A percentile compares a stretch with the other conserved stretches of the same genome.
phyloP scores from a whole-genome alignment of 2,888 invertebrate genomes.

The Xylota segnis region DNA sequence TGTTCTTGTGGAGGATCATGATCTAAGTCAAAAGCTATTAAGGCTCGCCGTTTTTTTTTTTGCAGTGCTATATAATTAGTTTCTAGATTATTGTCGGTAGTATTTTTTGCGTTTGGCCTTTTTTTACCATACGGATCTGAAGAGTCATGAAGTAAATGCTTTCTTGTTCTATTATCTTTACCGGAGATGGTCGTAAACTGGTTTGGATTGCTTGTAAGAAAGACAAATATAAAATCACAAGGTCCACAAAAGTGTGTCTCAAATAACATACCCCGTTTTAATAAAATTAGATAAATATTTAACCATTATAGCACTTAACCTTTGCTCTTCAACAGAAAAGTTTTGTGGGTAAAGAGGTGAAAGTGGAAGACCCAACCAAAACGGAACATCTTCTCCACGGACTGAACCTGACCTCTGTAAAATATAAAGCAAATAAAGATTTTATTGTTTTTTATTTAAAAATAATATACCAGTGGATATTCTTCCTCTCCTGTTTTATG shows the following conservation, averaged over 20 bases:
- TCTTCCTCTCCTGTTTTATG: conserved; percentile 93
- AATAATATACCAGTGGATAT: conserved; percentile 88
- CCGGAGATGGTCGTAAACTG: conserved; percentile 77
- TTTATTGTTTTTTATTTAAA: not conserved
- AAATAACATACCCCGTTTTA: conserved; percentile 90
- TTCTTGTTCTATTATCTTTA: conserved; percentile 15
- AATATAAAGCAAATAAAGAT: conserved; percentile 10
- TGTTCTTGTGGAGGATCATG: conserved; percentile 12
- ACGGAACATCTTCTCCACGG: conserved; percentile 94
- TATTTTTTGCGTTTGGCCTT: conserved; percentile 2
- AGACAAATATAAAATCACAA: too few relatives aligned
- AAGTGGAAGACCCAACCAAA: conserved; percentile 92
- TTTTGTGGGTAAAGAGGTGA: conserved; percentile 89
- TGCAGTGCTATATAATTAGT: conserved; percentile 9
- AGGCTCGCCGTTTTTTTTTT: conserved; percentile 9
- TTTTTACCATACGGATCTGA: not conserved
- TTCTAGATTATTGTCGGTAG: conserved; percentile 44
- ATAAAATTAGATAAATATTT: conserved; percentile 95
- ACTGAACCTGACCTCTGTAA: conserved; percentile 90
- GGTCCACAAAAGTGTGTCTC: too few relatives aligned
- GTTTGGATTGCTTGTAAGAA: conserved; percentile 81
- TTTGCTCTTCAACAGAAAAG: conserved; percentile 91
- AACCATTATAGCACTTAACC: conserved; percentile 91
- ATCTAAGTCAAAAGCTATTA: not conserved
- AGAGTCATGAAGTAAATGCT: not conserved